A percentile compares a stretch with the other conserved stretches of the same genome.
phyloP scores from a whole-genome alignment of 1,140 invertebrate species.

The Musca vetustissima region DNA sequence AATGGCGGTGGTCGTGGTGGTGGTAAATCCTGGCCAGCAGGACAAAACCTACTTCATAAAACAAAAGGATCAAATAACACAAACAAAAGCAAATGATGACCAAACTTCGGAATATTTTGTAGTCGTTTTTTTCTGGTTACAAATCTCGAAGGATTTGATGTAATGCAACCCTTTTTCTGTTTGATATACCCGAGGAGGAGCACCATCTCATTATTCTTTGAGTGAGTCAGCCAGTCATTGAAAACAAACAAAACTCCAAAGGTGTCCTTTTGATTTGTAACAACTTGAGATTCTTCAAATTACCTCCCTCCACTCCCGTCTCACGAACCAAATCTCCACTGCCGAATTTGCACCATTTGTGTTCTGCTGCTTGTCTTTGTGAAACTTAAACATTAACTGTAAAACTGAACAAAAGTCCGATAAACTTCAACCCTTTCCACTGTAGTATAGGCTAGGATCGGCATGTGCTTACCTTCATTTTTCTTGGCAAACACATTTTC shows the following conservation, averaged over 20 bases:
- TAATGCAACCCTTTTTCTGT: not conserved
- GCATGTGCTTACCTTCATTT: too few species aligned
- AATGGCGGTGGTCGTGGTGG: too few species aligned
- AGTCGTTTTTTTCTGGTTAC: not conserved
- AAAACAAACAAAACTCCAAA: slow-evolving; percentile 7
- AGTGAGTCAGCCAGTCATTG: too few species aligned
- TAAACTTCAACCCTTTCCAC: too few species aligned
- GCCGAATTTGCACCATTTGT: too few species aligned
- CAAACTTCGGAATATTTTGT: not conserved
- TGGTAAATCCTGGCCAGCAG: not conserved
- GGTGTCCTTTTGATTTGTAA: slow-evolving; percentile 11
- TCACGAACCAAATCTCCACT: too few species aligned
- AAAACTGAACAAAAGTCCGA: too few species aligned
- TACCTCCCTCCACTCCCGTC: too few species aligned
- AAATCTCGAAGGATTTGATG: slow-evolving; percentile 15
- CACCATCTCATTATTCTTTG: too few species aligned
- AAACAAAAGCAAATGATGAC: slow-evolving; percentile 4
- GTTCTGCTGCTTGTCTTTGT: not conserved
- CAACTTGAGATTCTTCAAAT: not conserved
- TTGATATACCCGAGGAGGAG: too few species aligned
- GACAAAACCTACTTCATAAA: not conserved
- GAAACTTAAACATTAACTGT: slow-evolving; percentile 7
- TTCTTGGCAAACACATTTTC: not conserved
- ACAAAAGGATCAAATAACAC: not conserved
- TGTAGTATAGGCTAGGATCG: too few species aligned